Evolutionary conservation across 2,797 vertebrate genomes (phyloP).

Genomic region (Antrozous pallidus): DNA sequence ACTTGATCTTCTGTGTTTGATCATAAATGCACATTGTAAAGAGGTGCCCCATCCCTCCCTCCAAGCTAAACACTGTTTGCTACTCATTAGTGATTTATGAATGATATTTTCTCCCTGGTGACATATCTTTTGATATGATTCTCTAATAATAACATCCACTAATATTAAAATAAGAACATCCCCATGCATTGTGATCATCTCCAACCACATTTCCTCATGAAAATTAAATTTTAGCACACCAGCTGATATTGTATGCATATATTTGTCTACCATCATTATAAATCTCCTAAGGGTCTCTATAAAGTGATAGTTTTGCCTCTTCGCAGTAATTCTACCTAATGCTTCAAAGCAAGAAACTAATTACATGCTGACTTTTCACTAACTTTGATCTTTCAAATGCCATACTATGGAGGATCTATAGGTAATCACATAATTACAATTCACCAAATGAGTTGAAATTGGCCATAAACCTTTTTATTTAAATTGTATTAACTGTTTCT

Average conservation of each 20-base stretch:
- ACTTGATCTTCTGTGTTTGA: constrained; percentile 86
- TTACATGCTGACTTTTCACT: constrained; percentile 88
- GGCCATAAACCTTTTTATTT: constrained; percentile 82
- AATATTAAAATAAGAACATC: constrained; percentile 97
- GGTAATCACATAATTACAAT: constrained; percentile 88
- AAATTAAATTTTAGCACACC: constrained; percentile 90
- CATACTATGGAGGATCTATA: constrained; percentile 85
- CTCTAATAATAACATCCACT: constrained; percentile 97
- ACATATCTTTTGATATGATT: constrained; percentile 98
- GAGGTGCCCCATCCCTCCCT: constrained; percentile 91
- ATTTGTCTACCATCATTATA: constrained; percentile 89
- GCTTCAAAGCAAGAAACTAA: constrained; percentile 89
- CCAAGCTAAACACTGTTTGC: constrained; percentile 96
- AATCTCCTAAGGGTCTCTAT: constrained; percentile 90
- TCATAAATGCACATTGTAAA: constrained; percentile 90
- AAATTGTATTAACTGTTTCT: constrained; percentile 81
- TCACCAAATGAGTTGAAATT: constrained; percentile 86
- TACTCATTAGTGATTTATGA: constrained; percentile 99
- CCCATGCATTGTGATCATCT: constrained; percentile 91
- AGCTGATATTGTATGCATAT: constrained; percentile 89
- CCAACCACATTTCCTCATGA: constrained; percentile 89
- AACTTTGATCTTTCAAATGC: constrained; percentile 88
- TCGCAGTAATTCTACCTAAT: constrained; percentile 89
- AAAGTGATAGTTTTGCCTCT: constrained; percentile 89
- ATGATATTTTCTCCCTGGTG: constrained; percentile 99